Base-by-base conservation (phyloP, 2,113 vertebrate species). In the Ibidorhyncha struthersii region DNA sequence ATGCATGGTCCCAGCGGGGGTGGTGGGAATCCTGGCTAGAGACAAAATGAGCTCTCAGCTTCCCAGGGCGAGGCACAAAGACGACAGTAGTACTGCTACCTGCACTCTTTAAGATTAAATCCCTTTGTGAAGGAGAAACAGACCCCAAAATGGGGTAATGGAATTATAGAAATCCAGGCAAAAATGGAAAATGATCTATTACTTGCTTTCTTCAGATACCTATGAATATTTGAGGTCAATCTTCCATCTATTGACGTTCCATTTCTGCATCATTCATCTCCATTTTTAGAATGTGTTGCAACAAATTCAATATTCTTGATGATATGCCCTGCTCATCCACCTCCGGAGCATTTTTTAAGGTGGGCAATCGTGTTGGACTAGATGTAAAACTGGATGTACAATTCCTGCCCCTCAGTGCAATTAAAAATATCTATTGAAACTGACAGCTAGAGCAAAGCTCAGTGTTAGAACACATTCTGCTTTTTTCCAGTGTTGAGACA, bases 1-100 rank as follows among this genome's bases (percentile, higher is more conserved):
- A 17, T 10, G 12, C 1, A 56, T 29, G 58, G 14, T 21, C 14
- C 38, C 36, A 36, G n/a, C 21, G 9, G 2, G 1, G 2, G 1
- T 8, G 11, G 14, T 74, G 12, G 65, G 30, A 84, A 67, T 52
- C 26, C 23, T 63, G 30, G 7, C 9, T 55, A 10, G 3, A 6
- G 19, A 23, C 29, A 25, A 83, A 85, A 69, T 14, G 23, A 50
- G 8, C 18, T 32, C 38, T 71, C 14, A 27, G 14, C 10, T 56
- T 89, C 47, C n/a, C 26, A 26, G 15, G 38, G 5, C 12, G 62
- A 17, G 5, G 27, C 23, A 10, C 38, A 69, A 89, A 18, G 20
- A n/a, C 4, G 3, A 6, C 10, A 63, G 18, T 30, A 26, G 8
- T 30, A 36, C 9, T 25, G 18, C 9, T 53, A 23, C 22, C 29